Evolutionary conservation across 2,888 invertebrate species (phyloP).

Genomic region (Polymixis lichenea): DNA sequence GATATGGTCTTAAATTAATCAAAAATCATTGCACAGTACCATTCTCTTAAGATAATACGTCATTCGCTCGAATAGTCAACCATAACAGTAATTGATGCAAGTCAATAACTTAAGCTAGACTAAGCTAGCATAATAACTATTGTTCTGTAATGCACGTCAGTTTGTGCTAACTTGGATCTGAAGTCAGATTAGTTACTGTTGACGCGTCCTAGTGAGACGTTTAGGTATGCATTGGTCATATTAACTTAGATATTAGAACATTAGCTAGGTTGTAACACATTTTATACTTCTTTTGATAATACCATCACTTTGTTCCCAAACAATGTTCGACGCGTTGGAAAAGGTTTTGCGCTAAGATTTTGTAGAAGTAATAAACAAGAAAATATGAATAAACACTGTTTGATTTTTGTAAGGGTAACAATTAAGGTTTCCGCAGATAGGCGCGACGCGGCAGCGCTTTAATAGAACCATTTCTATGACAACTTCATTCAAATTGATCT

Average conservation of each 20-base stretch:
- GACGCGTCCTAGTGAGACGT: slow-evolving; percentile 11
- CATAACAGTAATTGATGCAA: slow-evolving; percentile 60
- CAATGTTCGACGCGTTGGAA: not conserved
- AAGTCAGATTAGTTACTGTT: slow-evolving; percentile 36
- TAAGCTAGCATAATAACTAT: slow-evolving; percentile 72
- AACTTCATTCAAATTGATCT: too few species aligned
- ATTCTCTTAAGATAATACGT: slow-evolving; percentile 8
- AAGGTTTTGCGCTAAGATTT: not conserved
- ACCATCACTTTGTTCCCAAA: not conserved
- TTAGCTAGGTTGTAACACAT: not conserved
- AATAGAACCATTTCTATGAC: too few species aligned
- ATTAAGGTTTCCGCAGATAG: too few species aligned
- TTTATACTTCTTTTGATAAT: not conserved
- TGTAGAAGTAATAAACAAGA: not conserved
- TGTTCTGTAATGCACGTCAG: slow-evolving; percentile 63
- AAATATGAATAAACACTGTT: too few species aligned
- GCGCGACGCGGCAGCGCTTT: too few species aligned
- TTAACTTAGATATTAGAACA: not conserved
- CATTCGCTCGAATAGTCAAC: slow-evolving; percentile 41
- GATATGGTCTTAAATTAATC: too few species aligned
- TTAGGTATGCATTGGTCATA: slow-evolving; percentile 1
- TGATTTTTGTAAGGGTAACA: too few species aligned
- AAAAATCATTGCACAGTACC: not conserved
- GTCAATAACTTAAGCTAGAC: slow-evolving; percentile 74
- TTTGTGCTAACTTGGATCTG: slow-evolving; percentile 53